These are phyloP conservation scores for Ectemnius lituratus DNA, from an alignment of 2,888 invertebrate genomes.

Conservation along the genomic window DNA sequence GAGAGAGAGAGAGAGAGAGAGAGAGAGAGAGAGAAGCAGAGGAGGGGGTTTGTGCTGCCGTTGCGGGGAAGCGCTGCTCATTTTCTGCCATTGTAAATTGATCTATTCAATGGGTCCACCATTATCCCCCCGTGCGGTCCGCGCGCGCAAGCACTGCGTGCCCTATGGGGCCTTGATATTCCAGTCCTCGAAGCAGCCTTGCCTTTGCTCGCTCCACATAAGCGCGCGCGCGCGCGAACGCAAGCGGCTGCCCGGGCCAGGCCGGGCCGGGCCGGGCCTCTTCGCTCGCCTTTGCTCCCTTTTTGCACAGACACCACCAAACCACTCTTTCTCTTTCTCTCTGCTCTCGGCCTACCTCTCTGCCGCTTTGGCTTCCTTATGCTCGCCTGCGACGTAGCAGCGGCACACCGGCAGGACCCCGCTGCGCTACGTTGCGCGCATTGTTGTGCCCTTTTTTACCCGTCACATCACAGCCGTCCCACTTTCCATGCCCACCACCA, in stretches of 20 bases:
- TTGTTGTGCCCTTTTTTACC: conserved; percentile 73
- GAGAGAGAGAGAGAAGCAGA: background rate
- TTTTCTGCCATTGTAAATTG: conserved; percentile 78
- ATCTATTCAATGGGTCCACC: conserved; percentile 77
- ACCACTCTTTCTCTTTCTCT: conserved; percentile 20
- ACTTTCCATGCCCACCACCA: conserved; percentile 49
- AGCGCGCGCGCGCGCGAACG: conserved; percentile 11
- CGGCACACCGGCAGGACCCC: conserved; percentile 60
- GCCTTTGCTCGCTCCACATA: conserved; percentile 30
- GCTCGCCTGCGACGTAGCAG: conserved; percentile 65
- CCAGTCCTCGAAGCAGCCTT: conserved; percentile 34
- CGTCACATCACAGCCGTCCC: conserved; percentile 54
- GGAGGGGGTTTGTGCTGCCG: conserved; percentile 42
- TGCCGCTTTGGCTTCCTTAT: conserved; percentile 5
- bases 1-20: background rate
- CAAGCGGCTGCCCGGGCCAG: no score
- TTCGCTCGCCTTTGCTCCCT: conserved; percentile 18
- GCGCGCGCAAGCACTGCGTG: conserved; percentile 57
- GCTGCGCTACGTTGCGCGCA: conserved; percentile 69
- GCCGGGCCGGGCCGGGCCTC: no score
- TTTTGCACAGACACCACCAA: conserved; percentile 39
- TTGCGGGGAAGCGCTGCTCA: conserved; percentile 68
- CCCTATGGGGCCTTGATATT: conserved; percentile 65
- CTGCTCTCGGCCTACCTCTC: conserved; percentile 16
- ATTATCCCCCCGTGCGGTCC: conserved; percentile 70